Evolutionary conservation across 2,113 vertebrate genomes (phyloP), one percentile per base, ranked within the genome.

Genomic region (Sclerurus mexicanus): DNA sequence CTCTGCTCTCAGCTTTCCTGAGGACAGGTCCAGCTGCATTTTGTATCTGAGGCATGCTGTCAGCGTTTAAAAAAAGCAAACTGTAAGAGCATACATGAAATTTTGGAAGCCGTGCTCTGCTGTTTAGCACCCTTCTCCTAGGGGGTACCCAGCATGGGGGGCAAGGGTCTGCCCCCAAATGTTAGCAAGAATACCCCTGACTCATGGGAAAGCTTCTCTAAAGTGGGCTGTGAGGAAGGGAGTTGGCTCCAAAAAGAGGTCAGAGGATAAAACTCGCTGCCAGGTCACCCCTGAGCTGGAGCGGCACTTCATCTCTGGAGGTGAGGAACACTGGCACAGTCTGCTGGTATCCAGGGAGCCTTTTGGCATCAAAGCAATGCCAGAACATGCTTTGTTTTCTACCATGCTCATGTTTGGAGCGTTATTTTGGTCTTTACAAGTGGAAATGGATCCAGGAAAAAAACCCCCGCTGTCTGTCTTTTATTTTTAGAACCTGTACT

Each of bases 131-230:
- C 13, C 9, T 10, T 66, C 20, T 46, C 24, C 64, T 25, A n/a
- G n/a, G n/a, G n/a, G n/a, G 31, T 39, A 19, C 39, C 25, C 49
- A 18, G 33, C 0, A 0, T 10, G 11, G 14, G 6, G 31, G 14
- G 6, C 44, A 67, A 83, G 59, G 42, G 15, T 23, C 42, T 42
- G 4, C 14, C 20, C 15, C 33, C 40, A 64, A 1, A 55, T 17
- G 39, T 82, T 59, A 90, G 17, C 30, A 71, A 64, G 39, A n/a
- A 30, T 15, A 18, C 7, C 40, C 28, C 4, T 31, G 44, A 24
- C 72, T 72, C 60, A 23, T 4, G 2, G n/a, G 28, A 49, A 81
- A 72, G 15, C 24, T 46, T 60, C 42, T 89, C 46, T 63, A 2
- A 75, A 82, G 47, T n/a, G 77, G 19, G 33, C 58, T 77, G n/a